Evolutionary conservation across 2,113 vertebrate genomes (phyloP).

Genomic region (Phylloscopus trochilus): DNA sequence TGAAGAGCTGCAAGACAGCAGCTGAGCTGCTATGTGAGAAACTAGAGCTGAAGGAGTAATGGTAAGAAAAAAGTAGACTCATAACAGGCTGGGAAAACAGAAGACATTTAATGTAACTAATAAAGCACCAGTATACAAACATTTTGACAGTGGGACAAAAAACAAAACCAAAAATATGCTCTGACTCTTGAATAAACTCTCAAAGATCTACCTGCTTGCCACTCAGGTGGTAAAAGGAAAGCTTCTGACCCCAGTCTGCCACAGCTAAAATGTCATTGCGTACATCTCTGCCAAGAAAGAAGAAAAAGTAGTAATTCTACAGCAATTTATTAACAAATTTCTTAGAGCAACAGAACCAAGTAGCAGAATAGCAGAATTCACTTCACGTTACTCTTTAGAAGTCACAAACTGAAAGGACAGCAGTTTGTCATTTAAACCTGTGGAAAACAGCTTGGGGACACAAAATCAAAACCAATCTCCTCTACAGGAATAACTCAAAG

Average conservation of each 20-base stretch:
- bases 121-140: neutral
- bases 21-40: neutral
- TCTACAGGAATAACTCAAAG: neutral
- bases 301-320: neutral
- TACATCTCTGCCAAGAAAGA: conserved; percentile 81
- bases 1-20: neutral
- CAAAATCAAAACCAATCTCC: neutral
- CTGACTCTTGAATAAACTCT: neutral
- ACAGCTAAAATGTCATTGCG: conserved; percentile 95
- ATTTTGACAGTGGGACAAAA: neutral
- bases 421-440: neutral
- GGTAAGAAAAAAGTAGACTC: neutral
- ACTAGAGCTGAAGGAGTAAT: neutral
- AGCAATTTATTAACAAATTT: neutral
- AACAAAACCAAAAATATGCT: neutral
- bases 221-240: conserved; percentile 98
- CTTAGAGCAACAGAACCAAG: neutral
- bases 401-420: neutral
- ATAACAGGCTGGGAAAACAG: neutral
- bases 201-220: conserved; percentile 88
- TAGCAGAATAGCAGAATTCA: neutral
- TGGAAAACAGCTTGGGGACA: neutral
- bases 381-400: neutral
- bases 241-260: conserved; percentile 95
- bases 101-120: neutral